Evolutionary conservation across 30 jellyfish, hydroid and myxozoan genomes (phyloP), one percentile per base, ranked within the genome.

Genomic region (Cassiopea andromeda): DNA sequence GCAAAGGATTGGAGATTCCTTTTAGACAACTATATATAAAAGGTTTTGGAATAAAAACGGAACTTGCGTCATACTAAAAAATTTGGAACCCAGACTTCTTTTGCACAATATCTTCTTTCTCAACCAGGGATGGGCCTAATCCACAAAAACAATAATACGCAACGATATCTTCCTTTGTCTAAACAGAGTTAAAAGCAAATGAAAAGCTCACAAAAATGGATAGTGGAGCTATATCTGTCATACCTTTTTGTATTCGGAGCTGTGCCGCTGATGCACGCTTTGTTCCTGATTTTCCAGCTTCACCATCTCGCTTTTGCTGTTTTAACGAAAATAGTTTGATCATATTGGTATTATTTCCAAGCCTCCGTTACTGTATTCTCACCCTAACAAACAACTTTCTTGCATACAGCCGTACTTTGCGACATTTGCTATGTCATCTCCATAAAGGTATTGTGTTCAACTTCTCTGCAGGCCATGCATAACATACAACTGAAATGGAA

Each of bases 261-360:
- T 95, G 99, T 49, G 99, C 99, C 8, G 99, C 99, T 38, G 99
- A 95, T 17, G 99, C 99, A 46, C 99, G 87, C 80, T 95, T 90
- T 15, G 97, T 90, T 13, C 97, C 97, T 17, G 96, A 81, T 66
- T 80, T 71, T 45, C 98, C 95, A 54, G 95, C 92, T 44, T 95
- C 97, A 90, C 98, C 94, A 48, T 95, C 99, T 48, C 85, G 80
- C 61, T 95, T 97, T 83, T 95, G 97, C 78, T 92, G 99, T 80
- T 95, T 95, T 87, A 94, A 82, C 69, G 98, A 94, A 88, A 94
- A 94, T 70, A 94, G 72, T 67, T 94, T 94, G 77, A 94, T 94
- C 98, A 94, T 94, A 27, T 60, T 93, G 44, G 74, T 9, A n/a
- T 19, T 17, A 46, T 27, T 48, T 10, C 27, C 60, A 46, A 43